Conservation (phyloP, 2,888 invertebrate genomes). For the Cosmopolites sordidus region DNA sequence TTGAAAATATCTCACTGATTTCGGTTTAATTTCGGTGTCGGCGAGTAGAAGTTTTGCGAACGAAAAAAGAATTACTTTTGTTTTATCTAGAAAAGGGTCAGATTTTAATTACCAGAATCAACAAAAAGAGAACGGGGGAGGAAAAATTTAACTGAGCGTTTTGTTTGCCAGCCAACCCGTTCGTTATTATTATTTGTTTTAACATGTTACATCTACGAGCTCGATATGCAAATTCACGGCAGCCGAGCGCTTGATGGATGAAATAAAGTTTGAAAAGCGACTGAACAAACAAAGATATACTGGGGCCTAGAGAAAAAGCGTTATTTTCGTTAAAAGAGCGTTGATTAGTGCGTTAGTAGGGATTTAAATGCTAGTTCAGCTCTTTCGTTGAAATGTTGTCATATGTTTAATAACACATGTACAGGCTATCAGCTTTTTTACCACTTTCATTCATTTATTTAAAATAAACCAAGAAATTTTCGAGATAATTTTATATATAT, state of each 20-base stretch:
- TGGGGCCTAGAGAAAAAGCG: background rate
- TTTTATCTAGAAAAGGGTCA: conserved; percentile 2
- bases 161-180: conserved; percentile 1
- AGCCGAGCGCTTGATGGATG: conserved; percentile 12
- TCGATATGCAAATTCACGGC: conserved; percentile 17
- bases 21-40: too few relatives aligned
- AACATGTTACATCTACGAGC: conserved; percentile 18
- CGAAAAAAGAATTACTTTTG: background rate
- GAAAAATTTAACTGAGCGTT: background rate
- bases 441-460: too few relatives aligned
- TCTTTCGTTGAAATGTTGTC: too few relatives aligned
- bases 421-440: too few relatives aligned
- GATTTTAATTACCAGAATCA: conserved; percentile 2
- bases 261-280: conserved; percentile 13
- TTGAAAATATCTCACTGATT: too few relatives aligned
- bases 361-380: too few relatives aligned
- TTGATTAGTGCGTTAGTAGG: background rate
- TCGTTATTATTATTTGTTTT: conserved; percentile 22
- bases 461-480: too few relatives aligned
- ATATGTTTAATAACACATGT: too few relatives aligned
- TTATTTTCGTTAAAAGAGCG: background rate
- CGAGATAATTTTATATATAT: too few relatives aligned
- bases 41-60: too few relatives aligned
- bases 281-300: conserved; percentile 23
- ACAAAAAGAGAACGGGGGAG: background rate